Base-by-base conservation (phyloP, 1,140 invertebrate species). In the Sycobia sp. region DNA sequence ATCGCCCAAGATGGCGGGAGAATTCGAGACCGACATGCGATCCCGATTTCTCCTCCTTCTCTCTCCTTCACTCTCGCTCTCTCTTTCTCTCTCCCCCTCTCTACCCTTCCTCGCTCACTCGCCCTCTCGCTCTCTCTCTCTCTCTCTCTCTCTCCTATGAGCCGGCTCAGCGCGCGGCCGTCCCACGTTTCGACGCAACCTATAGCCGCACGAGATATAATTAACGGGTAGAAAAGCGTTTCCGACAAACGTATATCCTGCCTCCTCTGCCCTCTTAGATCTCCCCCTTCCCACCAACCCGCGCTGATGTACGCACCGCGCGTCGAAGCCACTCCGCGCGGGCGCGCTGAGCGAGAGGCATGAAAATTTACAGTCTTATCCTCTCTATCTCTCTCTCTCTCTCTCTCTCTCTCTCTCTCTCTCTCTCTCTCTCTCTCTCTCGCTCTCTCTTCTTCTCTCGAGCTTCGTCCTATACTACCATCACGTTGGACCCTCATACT, bases 1-100 rank as follows among this genome's bases (percentile, higher is more conserved):
- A 77, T 74, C 71, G 32, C n/a, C 51, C 76, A 81, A 80, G 76
- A 80, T 80, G 78, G 78, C 77, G 77, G 78, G 77, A 77, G 78
- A 77, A 78, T 80, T 80, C 76, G 73, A 72, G 73, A 69, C 72
- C 79, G 78, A 80, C 79, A 80, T 79, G 78, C 79, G 78, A 80
- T 79, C 76, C 75, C 77, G 79, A 80, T 79, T 80, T 80, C 71
- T 70, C 70, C 69, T 65, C 65, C n/a, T n/a, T n/a, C n/a, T n/a
- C n/a, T n/a, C n/a, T n/a, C n/a, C n/a, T n/a, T n/a, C n/a, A n/a
- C n/a, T n/a, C n/a, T n/a, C n/a, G n/a, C n/a, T n/a, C n/a, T n/a
- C n/a, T n/a, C n/a, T n/a, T n/a, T n/a, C n/a, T n/a, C n/a, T n/a
- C n/a, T n/a, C n/a, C n/a, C n/a, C n/a, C n/a, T n/a, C n/a, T n/a